Evolutionary conservation across 2,797 vertebrate species (phyloP).

Genomic region (Coregonus suidteri): DNA sequence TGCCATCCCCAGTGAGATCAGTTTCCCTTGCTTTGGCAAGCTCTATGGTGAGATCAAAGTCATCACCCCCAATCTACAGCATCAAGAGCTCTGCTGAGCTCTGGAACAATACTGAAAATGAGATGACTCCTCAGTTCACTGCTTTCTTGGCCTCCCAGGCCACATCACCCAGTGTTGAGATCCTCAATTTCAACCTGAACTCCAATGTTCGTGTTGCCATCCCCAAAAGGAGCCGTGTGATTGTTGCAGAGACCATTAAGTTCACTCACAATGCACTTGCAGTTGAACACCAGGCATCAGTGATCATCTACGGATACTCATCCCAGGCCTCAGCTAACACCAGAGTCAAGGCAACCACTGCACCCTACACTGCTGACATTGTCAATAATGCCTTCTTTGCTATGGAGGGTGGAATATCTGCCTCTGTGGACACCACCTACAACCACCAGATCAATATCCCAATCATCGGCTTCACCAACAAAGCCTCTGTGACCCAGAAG

Average conservation of each 20-base stretch:
- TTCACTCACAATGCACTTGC: conserved; percentile 74
- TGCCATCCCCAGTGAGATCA: conserved; percentile 76
- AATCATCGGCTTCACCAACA: conserved; percentile 70
- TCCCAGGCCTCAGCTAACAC: conserved; percentile 81
- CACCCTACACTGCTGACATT: conserved; percentile 76
- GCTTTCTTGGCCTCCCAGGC: conserved; percentile 78
- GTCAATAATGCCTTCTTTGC: conserved; percentile 76
- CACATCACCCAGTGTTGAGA: conserved; percentile 72
- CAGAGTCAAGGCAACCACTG: conserved; percentile 69
- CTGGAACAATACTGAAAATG: conserved; percentile 78
- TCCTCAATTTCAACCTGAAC: conserved; percentile 83
- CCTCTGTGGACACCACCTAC: conserved; percentile 79
- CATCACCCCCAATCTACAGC: conserved; percentile 82
- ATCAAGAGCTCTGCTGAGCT: conserved; percentile 79
- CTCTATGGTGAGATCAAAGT: conserved; percentile 81
- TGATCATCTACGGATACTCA: conserved; percentile 74
- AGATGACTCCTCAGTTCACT: conserved; percentile 75
- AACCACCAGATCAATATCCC: conserved; percentile 80
- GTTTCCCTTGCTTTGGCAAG: conserved; percentile 87
- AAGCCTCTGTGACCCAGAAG: conserved; percentile 74
- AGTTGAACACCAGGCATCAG: conserved; percentile 80
- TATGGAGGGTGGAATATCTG: conserved; percentile 77
- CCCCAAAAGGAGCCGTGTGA: conserved; percentile 76
- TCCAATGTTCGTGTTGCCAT: conserved; percentile 79
- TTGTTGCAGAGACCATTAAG: conserved; percentile 81